These are phyloP conservation scores for Colletes latitarsis DNA, from an alignment of 1,140 invertebrate genomes.

Conservation along the genomic window DNA sequence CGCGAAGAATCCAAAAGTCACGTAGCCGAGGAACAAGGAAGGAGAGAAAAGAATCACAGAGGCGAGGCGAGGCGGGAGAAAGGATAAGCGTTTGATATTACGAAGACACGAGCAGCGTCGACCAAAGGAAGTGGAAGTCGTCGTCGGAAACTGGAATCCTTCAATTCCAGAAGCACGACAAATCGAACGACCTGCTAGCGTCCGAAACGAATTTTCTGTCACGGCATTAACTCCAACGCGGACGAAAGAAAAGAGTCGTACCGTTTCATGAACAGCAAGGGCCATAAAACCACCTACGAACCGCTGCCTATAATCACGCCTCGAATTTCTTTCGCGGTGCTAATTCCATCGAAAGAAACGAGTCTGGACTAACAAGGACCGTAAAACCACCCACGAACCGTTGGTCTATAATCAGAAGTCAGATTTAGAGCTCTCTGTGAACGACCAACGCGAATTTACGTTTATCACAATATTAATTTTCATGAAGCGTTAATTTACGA, in stretches of 20 bases:
- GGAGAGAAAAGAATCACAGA: slow-evolving; percentile 10
- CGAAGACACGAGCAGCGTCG: background rate
- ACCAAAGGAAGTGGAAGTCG: background rate
- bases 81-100: slow-evolving; percentile 32
- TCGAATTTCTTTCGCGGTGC: background rate
- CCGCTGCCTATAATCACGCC: too few species aligned
- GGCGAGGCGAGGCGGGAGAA: slow-evolving; percentile 7
- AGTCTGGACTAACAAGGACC: too few species aligned
- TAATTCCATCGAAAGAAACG: too few species aligned
- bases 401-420: too few species aligned
- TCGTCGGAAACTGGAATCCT: background rate
- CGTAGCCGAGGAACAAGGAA: slow-evolving; percentile 32
- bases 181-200: background rate
- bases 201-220: too few species aligned
- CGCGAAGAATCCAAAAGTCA: slow-evolving; percentile 52
- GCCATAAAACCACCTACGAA: too few species aligned
- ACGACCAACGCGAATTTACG: too few species aligned
- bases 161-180: background rate
- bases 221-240: background rate
- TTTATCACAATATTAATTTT: too few species aligned
- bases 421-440: background rate
- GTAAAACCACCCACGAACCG: too few species aligned
- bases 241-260: background rate
- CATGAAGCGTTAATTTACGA: too few species aligned
- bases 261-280: too few species aligned